Evolutionary conservation across 1,140 invertebrate species (phyloP).

Genomic region (Gryllus bimaculatus): DNA sequence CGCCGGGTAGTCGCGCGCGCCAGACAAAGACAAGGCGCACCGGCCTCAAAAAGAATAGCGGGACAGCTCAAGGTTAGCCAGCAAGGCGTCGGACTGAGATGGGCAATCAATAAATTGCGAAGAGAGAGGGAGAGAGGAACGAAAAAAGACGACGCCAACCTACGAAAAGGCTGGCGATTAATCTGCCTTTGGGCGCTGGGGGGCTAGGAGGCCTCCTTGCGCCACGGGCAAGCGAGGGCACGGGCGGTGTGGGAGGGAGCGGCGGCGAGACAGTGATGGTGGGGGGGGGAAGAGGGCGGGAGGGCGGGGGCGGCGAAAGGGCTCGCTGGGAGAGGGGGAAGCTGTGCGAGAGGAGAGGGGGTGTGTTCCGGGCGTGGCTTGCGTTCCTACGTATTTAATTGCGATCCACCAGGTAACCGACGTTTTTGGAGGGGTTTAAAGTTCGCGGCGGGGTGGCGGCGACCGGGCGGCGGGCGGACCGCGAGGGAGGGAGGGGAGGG

Average conservation of each 20-base stretch:
- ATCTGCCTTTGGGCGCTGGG: background rate
- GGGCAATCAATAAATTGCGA: background rate
- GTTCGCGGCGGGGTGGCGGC: background rate
- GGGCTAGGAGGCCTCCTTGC: no score
- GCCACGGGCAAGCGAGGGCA: no score
- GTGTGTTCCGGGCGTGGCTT: conserved; percentile 2
- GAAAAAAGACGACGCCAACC: background rate
- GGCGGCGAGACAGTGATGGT: background rate
- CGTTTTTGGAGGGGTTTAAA: background rate
- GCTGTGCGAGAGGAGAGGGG: background rate
- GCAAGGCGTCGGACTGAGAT: background rate
- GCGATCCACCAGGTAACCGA: background rate
- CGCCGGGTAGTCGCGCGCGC: no score
- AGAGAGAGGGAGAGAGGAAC: background rate
- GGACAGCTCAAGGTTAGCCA: background rate
- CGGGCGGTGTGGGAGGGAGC: no score
- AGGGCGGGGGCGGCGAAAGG: no score
- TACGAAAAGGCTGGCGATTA: background rate
- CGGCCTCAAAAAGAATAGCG: background rate
- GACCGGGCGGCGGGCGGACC: background rate
- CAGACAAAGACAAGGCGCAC: background rate
- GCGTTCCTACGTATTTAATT: background rate
- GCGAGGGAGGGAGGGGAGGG: no score
- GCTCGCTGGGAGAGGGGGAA: background rate
- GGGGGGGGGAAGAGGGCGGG: background rate